Percentiles rank a stretch among this genome's conserved stretches.
Conservation (phyloP, 2,888 invertebrate genomes). For the Drymonia ruficornis region DNA sequence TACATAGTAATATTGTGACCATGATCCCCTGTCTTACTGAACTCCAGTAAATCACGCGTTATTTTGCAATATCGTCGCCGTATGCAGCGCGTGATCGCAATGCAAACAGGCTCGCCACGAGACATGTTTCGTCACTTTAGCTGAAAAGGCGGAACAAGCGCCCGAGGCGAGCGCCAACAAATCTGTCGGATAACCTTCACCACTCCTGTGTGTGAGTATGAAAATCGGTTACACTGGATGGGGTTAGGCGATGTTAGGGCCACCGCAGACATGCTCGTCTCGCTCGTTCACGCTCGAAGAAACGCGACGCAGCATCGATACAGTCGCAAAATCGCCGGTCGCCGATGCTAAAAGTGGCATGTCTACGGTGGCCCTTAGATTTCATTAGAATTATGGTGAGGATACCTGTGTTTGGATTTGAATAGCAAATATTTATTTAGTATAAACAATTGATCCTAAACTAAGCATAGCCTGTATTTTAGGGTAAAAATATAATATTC, state of each 20-base stretch:
- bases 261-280: too few species aligned
- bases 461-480: too few species aligned
- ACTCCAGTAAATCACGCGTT: slow-evolving; percentile 50
- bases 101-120: slow-evolving; percentile 61
- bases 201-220: slow-evolving; percentile 40
- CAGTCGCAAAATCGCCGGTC: too few species aligned
- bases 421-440: too few species aligned
- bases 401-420: too few species aligned
- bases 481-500: too few species aligned
- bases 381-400: too few species aligned
- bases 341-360: too few species aligned
- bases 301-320: too few species aligned
- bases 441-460: too few species aligned
- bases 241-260: slow-evolving; percentile 21
- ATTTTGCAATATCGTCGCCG: slow-evolving; percentile 54
- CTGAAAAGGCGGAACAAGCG: slow-evolving; percentile 60
- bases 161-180: slow-evolving; percentile 49
- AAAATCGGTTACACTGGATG: slow-evolving; percentile 45
- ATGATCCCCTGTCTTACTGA: neutral
- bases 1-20: neutral
- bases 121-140: slow-evolving; percentile 78
- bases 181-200: slow-evolving; percentile 55
- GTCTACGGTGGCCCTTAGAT: too few species aligned
- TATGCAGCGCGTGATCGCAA: slow-evolving; percentile 63
- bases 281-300: too few species aligned